Evolutionary conservation across 2,797 vertebrate genomes (phyloP).

Genomic region (Cossypha caffra): DNA sequence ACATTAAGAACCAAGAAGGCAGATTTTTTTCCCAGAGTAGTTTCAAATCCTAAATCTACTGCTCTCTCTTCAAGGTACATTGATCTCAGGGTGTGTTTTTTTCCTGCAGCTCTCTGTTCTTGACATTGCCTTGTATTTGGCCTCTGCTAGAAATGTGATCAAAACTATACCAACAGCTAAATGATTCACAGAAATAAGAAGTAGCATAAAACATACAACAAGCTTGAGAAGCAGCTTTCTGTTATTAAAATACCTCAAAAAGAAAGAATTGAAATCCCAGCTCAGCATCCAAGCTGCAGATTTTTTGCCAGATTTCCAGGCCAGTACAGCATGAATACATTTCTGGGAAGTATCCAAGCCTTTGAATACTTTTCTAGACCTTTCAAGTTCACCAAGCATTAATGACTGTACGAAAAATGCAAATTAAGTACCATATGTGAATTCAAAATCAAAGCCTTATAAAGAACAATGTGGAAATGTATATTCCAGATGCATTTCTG

Average conservation of each 20-base stretch:
- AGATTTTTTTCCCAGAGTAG: background rate
- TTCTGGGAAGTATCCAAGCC: constrained; percentile 48
- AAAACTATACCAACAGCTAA: background rate
- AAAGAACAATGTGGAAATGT: constrained; percentile 29
- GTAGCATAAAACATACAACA: background rate
- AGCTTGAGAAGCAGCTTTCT: background rate
- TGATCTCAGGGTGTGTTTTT: background rate
- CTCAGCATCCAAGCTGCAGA: background rate
- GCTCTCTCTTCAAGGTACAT: background rate
- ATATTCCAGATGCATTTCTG: constrained; percentile 42
- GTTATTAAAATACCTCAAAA: constrained; percentile 1
- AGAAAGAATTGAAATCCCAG: background rate
- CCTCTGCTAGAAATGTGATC: background rate
- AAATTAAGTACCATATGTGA: constrained; percentile 48
- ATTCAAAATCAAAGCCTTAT: constrained; percentile 39
- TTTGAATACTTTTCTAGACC: constrained; percentile 54
- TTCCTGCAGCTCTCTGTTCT: background rate
- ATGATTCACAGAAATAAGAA: background rate
- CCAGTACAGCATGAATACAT: constrained; percentile 23
- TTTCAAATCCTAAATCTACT: background rate
- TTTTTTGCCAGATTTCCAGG: constrained; percentile 25
- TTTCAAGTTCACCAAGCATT: constrained; percentile 51
- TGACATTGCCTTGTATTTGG: background rate
- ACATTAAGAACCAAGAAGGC: background rate
- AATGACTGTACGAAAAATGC: constrained; percentile 55